Percentiles rank a stretch among this genome's conserved stretches.
phyloP scores from a whole-genome alignment of 2,113 vertebrate genomes.

The Etia nguti region DNA sequence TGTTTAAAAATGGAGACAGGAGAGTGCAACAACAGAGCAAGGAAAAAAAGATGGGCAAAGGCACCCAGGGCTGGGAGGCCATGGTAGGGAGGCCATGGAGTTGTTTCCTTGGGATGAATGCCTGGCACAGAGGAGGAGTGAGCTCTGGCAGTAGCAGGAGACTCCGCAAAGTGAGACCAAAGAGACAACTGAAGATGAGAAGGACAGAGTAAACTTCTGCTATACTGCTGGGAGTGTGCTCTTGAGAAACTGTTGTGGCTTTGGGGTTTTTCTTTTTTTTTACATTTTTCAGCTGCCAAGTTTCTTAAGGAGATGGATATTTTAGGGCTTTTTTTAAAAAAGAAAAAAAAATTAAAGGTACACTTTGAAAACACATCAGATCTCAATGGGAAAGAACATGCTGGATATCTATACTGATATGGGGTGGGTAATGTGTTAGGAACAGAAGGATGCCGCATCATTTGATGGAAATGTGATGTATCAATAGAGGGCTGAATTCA shows the following conservation, averaged over 20 bases:
- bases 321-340: not conserved
- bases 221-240: not conserved
- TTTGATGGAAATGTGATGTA: not conserved
- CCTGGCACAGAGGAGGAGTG: not conserved
- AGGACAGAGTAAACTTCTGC: not conserved
- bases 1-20: not conserved
- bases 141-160: not conserved
- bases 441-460: not conserved
- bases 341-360: accelerated
- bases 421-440: not conserved
- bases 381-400: not conserved
- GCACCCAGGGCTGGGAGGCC: not conserved
- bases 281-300: not conserved
- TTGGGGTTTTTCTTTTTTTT: not conserved
- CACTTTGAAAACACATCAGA: not conserved
- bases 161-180: not conserved
- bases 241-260: not conserved
- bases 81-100: not conserved
- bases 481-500: not conserved
- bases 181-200: not conserved
- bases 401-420: not conserved
- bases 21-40: not conserved
- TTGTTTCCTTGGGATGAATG: not conserved
- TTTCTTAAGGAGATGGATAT: not conserved
- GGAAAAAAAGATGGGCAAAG: not conserved